phyloP scores from a whole-genome alignment of 2,888 invertebrate genomes.

The Parthenolecanium corni region DNA sequence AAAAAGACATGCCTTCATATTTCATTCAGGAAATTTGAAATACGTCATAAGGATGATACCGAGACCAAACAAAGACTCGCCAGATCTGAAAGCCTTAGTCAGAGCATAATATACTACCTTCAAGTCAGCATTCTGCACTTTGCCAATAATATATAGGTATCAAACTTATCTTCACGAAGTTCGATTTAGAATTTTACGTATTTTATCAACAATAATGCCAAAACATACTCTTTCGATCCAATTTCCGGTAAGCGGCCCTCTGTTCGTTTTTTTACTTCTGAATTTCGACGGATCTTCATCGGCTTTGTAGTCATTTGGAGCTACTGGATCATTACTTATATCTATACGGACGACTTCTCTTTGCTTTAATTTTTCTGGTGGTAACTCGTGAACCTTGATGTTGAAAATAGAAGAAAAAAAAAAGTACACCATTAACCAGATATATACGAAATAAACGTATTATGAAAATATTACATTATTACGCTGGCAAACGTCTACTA shows the following conservation, averaged over 20 bases:
- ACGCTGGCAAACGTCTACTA: no score
- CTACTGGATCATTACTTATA: conserved; percentile 82
- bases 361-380: conserved; percentile 74
- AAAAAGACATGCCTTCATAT: no score
- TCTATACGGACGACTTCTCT: conserved; percentile 87
- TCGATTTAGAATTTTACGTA: background rate
- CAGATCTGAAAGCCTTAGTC: no score
- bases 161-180: background rate
- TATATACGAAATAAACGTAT: background rate
- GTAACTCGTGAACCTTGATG: conserved; percentile 75
- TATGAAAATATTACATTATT: no score
- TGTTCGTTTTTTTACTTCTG: conserved; percentile 81
- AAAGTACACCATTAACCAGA: background rate
- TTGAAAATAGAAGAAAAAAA: background rate
- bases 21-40: no score
- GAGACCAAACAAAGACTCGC: no score
- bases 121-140: no score
- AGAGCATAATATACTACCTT: no score
- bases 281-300: conserved; percentile 78
- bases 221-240: conserved; percentile 55
- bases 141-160: no score
- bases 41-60: no score
- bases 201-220: background rate
- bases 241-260: conserved; percentile 76
- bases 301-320: conserved; percentile 72